Conservation (phyloP, 2,888 invertebrate species). For the Linnaemya vulpina region DNA sequence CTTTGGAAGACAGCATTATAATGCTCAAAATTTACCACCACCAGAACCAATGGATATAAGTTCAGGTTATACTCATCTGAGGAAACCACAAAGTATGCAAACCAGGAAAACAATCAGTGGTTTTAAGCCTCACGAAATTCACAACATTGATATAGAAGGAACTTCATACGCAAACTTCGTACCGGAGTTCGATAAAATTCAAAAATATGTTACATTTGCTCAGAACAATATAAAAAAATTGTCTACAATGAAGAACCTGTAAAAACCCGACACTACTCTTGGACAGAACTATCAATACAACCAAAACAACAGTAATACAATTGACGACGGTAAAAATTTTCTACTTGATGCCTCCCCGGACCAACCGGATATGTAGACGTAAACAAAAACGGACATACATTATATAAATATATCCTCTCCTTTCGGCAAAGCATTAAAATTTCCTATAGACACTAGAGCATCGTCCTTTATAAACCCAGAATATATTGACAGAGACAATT, state of each 20-base stretch:
- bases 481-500: too few species aligned
- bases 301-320: conserved; percentile 18
- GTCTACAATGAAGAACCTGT: too few species aligned
- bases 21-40: too few species aligned
- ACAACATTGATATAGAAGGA: too few species aligned
- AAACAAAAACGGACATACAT: conserved; percentile 49
- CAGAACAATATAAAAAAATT: background rate
- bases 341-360: conserved; percentile 34
- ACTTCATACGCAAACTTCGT: conserved; percentile 27
- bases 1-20: too few species aligned
- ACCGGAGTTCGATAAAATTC: conserved; percentile 28
- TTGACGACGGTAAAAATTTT: conserved; percentile 52
- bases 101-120: conserved; percentile 7
- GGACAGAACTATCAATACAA: conserved; percentile 15
- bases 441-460: conserved; percentile 53
- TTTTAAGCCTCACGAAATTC: conserved; percentile 39
- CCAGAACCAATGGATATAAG: too few species aligned
- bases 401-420: conserved; percentile 60
- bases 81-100: conserved; percentile 24
- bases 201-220: background rate
- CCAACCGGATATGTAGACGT: conserved; percentile 54
- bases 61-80: conserved; percentile 36
- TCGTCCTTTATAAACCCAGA: too few species aligned
- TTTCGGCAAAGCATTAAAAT: conserved; percentile 57
- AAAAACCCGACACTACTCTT: conserved; percentile 3